Evolutionary conservation across 2,113 vertebrate genomes (phyloP).

Genomic region (Ascaphus truei): DNA sequence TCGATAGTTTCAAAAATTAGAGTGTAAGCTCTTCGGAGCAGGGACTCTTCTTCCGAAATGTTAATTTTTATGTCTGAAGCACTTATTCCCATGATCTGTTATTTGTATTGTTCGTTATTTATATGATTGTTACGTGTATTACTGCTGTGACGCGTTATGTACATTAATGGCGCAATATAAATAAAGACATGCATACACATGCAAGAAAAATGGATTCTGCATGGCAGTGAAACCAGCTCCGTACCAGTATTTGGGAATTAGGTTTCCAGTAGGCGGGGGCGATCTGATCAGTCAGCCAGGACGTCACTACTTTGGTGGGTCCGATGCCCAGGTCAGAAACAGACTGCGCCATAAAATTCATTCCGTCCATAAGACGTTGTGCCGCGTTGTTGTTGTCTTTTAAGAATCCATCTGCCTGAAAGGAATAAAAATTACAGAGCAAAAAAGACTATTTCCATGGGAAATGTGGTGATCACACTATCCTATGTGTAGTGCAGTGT

Average conservation of each 20-base stretch:
- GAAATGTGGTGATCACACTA: too few species aligned
- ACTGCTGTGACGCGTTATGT: too few species aligned
- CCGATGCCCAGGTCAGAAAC: slow-evolving; percentile 95
- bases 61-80: too few species aligned
- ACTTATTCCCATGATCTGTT: too few species aligned
- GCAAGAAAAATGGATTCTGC: too few species aligned
- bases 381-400: slow-evolving; percentile 98
- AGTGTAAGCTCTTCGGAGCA: too few species aligned
- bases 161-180: background rate
- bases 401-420: slow-evolving; percentile 86
- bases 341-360: slow-evolving; percentile 95
- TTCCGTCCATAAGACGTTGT: slow-evolving; percentile 91
- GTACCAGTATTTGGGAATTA: slow-evolving; percentile 92
- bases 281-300: slow-evolving; percentile 98
- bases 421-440: slow-evolving; percentile 36
- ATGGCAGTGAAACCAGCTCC: too few species aligned
- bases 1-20: too few species aligned
- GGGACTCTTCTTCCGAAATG: too few species aligned
- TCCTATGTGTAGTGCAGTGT: too few species aligned
- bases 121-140: too few species aligned
- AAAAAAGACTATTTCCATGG: background rate
- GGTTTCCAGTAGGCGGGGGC: slow-evolving; percentile 96
- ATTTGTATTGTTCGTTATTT: too few species aligned
- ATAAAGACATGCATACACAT: background rate
- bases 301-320: slow-evolving; percentile 93